These are phyloP conservation scores for Invenusta paracnida DNA, from an alignment of 2,888 invertebrate species.

Conservation along the genomic window DNA sequence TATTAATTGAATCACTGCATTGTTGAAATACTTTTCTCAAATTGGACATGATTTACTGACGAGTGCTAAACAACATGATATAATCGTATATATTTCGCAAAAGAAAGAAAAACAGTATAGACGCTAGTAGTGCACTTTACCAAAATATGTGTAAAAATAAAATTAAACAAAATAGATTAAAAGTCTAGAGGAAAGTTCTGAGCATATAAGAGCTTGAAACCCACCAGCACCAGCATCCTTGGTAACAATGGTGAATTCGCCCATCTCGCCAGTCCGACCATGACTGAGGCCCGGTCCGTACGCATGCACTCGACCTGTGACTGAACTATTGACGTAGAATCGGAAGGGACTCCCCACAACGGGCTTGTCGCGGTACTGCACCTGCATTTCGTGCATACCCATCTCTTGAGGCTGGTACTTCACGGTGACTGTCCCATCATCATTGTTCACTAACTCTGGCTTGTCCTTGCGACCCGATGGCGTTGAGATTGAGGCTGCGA, in stretches of 20 bases:
- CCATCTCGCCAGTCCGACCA: conserved; percentile 88
- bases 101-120: too few relatives aligned
- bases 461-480: conserved; percentile 81
- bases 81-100: too few relatives aligned
- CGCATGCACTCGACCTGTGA: conserved; percentile 89
- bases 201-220: too few relatives aligned
- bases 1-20: too few relatives aligned
- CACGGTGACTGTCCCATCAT: conserved; percentile 89
- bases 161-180: too few relatives aligned
- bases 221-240: conserved; percentile 87
- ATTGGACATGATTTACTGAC: too few relatives aligned
- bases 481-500: conserved; percentile 70
- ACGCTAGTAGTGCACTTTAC: too few relatives aligned
- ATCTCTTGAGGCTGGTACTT: conserved; percentile 90
- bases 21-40: too few relatives aligned
- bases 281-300: conserved; percentile 86
- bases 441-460: conserved; percentile 78
- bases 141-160: too few relatives aligned
- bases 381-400: conserved; percentile 83
- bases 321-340: conserved; percentile 78
- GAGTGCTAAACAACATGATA: too few relatives aligned
- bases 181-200: too few relatives aligned
- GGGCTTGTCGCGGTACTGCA: conserved; percentile 91
- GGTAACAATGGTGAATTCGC: conserved; percentile 90
- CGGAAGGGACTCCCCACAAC: conserved; percentile 92